Evolutionary conservation across 2,888 invertebrate species (phyloP), one percentile per base, ranked within the genome.

Genomic region (Selenia dentaria): DNA sequence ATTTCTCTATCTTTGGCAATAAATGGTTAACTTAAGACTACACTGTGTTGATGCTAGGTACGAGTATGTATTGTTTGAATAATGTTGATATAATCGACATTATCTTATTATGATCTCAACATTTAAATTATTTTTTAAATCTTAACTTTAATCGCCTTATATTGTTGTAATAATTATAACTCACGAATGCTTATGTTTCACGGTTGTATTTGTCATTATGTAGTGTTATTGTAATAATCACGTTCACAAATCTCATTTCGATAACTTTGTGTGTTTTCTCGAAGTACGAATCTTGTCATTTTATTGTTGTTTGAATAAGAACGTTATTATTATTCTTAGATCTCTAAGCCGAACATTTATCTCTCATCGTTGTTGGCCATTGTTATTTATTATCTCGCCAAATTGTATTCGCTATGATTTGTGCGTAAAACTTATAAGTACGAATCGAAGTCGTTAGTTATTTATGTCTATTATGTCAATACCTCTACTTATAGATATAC

Each of bases 401-500:
- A 56, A 54, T 62, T 38, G 56, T 58, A 63, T 59, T 57, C 56
- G 57, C 51, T 55, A 40, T 47, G 40, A 33, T 38, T 45, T 45
- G 38, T 32, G 26, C 29, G 22, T 31, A 37, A 32, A 32, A 41
- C 29, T 46, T 31, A 52, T 54, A 58, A 51, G 52, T 57, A 56
- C 57, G 61, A 62, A 52, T 67, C 57, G 54, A 53, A 51, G 47
- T 62, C 61, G 62, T 67, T 70, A 67, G 62, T 64, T 67, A 61
- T 67, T 66, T 68, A 64, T 64, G 58, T 68, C 59, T 76, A 59
- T 69, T 67, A 70, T 67, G 64, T 68, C 72, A 73, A 73, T 75
- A 74, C 71, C 71, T 76, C 70, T 74, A 74, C 62, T 62, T 72
- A 62, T 80, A 82, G 72, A 68, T 74, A 63, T 81, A 81, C 66